phyloP scores from a whole-genome alignment of 2,797 vertebrate species.

The Sebastes steindachneri region DNA sequence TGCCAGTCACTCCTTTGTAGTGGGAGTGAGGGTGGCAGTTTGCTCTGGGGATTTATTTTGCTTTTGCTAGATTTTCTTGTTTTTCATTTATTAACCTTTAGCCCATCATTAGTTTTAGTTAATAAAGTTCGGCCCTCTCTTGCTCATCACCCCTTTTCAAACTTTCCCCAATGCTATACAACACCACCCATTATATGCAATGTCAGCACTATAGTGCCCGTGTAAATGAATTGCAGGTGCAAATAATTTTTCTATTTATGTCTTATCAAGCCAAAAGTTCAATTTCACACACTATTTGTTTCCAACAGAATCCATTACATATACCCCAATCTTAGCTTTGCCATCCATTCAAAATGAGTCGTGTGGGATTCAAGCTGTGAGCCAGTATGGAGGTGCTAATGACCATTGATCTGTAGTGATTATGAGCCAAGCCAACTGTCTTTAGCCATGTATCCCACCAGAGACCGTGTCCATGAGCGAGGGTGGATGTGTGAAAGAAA shows the following conservation, averaged over 20 bases:
- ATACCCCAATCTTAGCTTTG: background rate
- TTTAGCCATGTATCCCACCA: constrained; percentile 23
- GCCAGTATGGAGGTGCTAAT: constrained; percentile 30
- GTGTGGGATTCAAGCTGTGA: background rate
- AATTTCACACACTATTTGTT: background rate
- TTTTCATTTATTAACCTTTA: background rate
- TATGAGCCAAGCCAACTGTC: constrained; percentile 21
- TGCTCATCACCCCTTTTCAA: background rate
- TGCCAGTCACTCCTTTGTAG: background rate
- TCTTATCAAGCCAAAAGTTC: background rate
- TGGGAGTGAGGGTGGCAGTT: background rate
- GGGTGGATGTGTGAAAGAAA: background rate
- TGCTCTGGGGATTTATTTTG: background rate
- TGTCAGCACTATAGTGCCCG: no score
- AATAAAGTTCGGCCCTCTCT: background rate
- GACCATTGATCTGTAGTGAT: constrained; percentile 43
- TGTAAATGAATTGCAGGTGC: background rate
- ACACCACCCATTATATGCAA: background rate
- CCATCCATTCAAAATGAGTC: background rate
- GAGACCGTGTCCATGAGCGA: constrained; percentile 10
- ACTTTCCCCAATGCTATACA: background rate
- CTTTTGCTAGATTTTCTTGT: background rate
- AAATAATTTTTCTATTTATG: background rate
- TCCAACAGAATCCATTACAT: background rate
- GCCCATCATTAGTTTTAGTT: background rate